Percentiles rank a stretch among this genome's conserved stretches.
These are phyloP conservation scores for Coptotermes formosanus DNA, from an alignment of 1,140 invertebrate genomes.

Conservation along the genomic window DNA sequence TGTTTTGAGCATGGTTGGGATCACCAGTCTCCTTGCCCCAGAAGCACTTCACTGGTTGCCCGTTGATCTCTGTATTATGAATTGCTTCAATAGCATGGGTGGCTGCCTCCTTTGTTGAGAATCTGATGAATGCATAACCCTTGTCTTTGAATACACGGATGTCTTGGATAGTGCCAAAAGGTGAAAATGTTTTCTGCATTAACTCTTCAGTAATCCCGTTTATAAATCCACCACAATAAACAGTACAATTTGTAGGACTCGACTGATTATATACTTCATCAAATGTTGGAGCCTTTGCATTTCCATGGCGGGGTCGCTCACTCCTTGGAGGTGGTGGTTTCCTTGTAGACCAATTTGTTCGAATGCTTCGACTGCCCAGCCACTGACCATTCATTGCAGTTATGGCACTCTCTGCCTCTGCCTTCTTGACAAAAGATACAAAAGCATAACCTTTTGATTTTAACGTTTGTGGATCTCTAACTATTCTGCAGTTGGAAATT, in stretches of 20 bases:
- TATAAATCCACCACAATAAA: conserved; percentile 96
- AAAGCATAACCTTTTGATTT: conserved; percentile 99
- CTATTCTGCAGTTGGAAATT: conserved; percentile 98
- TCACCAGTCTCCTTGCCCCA: conserved; percentile 96
- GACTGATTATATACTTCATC: conserved; percentile 93
- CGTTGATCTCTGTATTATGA: conserved; percentile 95
- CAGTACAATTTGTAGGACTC: conserved; percentile 97
- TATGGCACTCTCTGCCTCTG: conserved; percentile 97
- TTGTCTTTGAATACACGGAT: conserved; percentile 98
- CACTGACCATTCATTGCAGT: conserved; percentile 98
- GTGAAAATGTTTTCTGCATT: conserved; percentile 92
- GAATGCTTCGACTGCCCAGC: conserved; percentile 95
- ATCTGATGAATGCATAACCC: conserved; percentile 99
- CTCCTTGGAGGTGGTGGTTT: conserved; percentile 83
- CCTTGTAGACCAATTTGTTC: conserved; percentile 99
- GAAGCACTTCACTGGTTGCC: conserved; percentile 96
- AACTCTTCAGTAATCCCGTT: conserved; percentile 93
- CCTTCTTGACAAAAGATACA: conserved; percentile 98
- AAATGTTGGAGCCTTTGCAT: conserved; percentile 60
- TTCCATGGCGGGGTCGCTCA: conserved; percentile 40
- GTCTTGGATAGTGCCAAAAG: conserved; percentile 94
- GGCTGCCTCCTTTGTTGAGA: conserved; percentile 94
- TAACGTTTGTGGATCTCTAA: conserved; percentile 95
- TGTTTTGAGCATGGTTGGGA: conserved; percentile 58
- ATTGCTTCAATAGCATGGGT: conserved; percentile 95